Percentiles rank a stretch among this genome's conserved stretches.
phyloP scores from a whole-genome alignment of 2,888 invertebrate genomes.

The Chloroclystis v-ata region DNA sequence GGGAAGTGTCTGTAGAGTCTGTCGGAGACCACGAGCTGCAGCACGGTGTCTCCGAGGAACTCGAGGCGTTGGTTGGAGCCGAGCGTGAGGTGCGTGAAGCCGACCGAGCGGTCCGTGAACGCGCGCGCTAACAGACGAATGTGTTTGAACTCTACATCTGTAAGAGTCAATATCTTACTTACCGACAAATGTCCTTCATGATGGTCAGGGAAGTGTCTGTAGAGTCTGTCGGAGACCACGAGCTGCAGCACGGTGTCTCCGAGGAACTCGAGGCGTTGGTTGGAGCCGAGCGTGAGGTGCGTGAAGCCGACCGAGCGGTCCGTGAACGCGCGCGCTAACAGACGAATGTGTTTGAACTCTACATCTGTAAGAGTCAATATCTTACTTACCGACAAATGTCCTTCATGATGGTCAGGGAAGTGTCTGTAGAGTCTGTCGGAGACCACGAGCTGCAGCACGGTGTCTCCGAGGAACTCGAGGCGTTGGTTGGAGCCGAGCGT shows the following conservation, averaged over 20 bases:
- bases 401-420: no score
- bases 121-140: constrained; percentile 96
- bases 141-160: constrained; percentile 91
- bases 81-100: constrained; percentile 95
- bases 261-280: constrained; percentile 97
- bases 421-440: no score
- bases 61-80: constrained; percentile 99
- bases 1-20: no score
- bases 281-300: constrained; percentile 96
- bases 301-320: constrained; percentile 97
- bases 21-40: no score
- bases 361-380: constrained; percentile 82
- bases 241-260: constrained; percentile 99
- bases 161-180: no score
- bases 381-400: no score
- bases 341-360: constrained; percentile 93
- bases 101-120: constrained; percentile 97
- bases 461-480: constrained; percentile 97
- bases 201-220: no score
- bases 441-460: no score
- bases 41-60: constrained; percentile 97
- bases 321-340: constrained; percentile 96
- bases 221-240: no score
- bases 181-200: no score
- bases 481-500: constrained; percentile 99